Evolutionary conservation across 1,140 invertebrate species (phyloP).

Genomic region (Apis cerana): DNA sequence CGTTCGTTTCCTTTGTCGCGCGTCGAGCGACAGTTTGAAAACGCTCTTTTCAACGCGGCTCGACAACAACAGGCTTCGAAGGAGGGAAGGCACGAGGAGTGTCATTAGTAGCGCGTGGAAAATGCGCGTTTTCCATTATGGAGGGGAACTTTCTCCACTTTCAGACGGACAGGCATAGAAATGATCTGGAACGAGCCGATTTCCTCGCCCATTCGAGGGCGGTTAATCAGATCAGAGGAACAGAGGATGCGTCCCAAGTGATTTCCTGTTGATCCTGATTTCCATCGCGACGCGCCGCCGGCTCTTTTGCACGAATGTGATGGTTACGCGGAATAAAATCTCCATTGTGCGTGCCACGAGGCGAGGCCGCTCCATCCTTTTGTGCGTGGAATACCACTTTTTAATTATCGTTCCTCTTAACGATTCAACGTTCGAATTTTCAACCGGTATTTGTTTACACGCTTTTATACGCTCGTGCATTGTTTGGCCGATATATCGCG

Average conservation of each 20-base stretch:
- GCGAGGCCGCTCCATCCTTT: background rate
- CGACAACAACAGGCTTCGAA: conserved; percentile 10
- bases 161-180: background rate
- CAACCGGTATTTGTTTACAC: too few relatives aligned
- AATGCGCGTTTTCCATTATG: conserved; percentile 10
- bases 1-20: background rate
- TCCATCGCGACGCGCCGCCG: background rate
- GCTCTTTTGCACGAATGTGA: background rate
- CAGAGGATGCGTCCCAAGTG: background rate
- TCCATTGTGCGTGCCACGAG: background rate
- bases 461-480: too few relatives aligned
- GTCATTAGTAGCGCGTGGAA: conserved; percentile 37
- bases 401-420: too few relatives aligned
- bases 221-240: conserved; percentile 59
- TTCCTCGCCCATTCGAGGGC: conserved; percentile 21
- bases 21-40: conserved; percentile 17
- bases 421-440: too few relatives aligned
- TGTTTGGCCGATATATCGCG: too few relatives aligned
- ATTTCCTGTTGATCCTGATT: conserved; percentile 28
- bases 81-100: background rate
- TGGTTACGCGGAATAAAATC: background rate
- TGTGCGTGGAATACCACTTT: background rate
- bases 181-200: conserved; percentile 52
- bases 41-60: background rate
- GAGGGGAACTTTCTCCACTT: conserved; percentile 13